phyloP scores from a whole-genome alignment of 2,888 invertebrate genomes.

The Pseudoips prasinana region DNA sequence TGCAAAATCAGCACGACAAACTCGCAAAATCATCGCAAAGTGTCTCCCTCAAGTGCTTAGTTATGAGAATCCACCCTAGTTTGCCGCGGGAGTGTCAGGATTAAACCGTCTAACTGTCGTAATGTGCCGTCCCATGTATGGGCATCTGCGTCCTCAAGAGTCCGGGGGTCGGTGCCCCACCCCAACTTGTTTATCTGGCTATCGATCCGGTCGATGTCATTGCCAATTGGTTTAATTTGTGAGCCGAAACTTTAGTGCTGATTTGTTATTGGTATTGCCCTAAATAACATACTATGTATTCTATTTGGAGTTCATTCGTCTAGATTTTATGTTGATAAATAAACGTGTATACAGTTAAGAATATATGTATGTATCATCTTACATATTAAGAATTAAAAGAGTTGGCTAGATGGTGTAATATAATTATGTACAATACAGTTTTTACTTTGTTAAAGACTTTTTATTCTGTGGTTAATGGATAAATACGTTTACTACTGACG shows the following conservation, averaged over 20 bases:
- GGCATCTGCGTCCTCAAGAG: constrained; percentile 67
- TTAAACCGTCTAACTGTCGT: constrained; percentile 49
- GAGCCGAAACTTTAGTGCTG: constrained; percentile 34
- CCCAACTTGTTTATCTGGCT: constrained; percentile 68
- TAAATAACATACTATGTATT: no score
- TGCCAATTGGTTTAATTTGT: constrained; percentile 47
- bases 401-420: no score
- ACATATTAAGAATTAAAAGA: no score
- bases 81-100: constrained; percentile 36
- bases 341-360: no score
- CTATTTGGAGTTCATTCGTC: no score
- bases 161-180: constrained; percentile 53
- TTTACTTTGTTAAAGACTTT: no score
- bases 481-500: no score
- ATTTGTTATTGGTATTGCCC: constrained; percentile 20
- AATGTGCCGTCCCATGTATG: constrained; percentile 51
- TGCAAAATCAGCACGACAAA: constrained; percentile 19
- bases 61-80: constrained; percentile 28
- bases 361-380: no score
- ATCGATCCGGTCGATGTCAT: constrained; percentile 57
- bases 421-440: no score
- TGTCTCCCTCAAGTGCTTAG: constrained; percentile 26
- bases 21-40: constrained; percentile 20
- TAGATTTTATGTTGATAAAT: no score
- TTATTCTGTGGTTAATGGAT: no score